phyloP scores from a whole-genome alignment of 2,888 invertebrate genomes.

The Nowickia ferox region DNA sequence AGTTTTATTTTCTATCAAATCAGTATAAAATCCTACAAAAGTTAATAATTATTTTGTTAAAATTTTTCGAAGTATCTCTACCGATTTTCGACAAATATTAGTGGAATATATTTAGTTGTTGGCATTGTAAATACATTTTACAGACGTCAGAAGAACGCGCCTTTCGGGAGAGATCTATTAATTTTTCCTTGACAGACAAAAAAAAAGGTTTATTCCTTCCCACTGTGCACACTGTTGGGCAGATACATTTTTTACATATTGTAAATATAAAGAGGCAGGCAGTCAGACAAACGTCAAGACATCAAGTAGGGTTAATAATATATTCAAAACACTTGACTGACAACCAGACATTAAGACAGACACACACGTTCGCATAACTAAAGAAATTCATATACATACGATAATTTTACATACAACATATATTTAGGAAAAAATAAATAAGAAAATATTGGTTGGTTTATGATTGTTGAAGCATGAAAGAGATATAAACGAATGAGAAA shows the following conservation, averaged over 20 bases:
- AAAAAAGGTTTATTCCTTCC: too few relatives aligned
- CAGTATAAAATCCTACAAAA: too few relatives aligned
- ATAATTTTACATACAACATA: constrained; percentile 2
- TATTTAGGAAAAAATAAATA: background rate
- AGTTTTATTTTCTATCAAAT: too few relatives aligned
- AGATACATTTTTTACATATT: constrained; percentile 18
- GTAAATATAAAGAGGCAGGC: background rate
- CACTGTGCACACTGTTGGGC: constrained; percentile 1
- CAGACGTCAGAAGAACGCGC: too few relatives aligned
- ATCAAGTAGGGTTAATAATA: constrained; percentile 43
- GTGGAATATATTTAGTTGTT: too few relatives aligned
- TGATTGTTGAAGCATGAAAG: constrained; percentile 14
- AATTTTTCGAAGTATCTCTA: too few relatives aligned
- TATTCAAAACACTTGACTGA: constrained; percentile 55
- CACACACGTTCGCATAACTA: background rate
- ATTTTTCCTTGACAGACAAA: too few relatives aligned
- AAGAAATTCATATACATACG: background rate
- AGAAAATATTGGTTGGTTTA: constrained; percentile 11
- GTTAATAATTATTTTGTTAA: too few relatives aligned
- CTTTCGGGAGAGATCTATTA: too few relatives aligned
- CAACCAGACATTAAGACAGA: constrained; percentile 31
- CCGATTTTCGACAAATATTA: too few relatives aligned
- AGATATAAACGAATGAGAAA: constrained; percentile 37
- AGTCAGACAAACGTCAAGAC: constrained; percentile 6
- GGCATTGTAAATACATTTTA: too few relatives aligned